Conservation (phyloP, 1,140 invertebrate species). For the Argopecten irradians region DNA sequence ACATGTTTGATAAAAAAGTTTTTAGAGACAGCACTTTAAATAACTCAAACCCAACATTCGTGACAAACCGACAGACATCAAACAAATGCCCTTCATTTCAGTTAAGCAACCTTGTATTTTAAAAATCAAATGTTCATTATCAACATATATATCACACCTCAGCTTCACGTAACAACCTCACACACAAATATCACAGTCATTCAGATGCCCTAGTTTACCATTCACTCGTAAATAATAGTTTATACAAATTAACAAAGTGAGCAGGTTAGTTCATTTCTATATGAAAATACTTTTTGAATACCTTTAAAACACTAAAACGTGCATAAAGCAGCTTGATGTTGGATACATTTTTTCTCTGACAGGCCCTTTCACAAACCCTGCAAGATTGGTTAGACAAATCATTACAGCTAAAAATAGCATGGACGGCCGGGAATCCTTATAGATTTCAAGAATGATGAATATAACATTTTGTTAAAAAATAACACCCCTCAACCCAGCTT, state of each 20-base stretch:
- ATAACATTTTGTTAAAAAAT: not conserved
- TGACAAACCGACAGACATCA: not conserved
- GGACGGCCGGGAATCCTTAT: not conserved
- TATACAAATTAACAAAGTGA: not conserved
- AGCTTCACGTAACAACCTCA: not conserved
- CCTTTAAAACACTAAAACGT: not conserved
- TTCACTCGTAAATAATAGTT: not conserved
- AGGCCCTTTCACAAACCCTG: not conserved
- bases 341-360: too few species aligned
- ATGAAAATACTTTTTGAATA: not conserved
- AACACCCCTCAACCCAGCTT: not conserved
- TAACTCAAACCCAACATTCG: too few species aligned
- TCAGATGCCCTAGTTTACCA: not conserved
- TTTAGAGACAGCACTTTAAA: too few species aligned
- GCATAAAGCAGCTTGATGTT: too few species aligned
- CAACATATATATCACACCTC: not conserved
- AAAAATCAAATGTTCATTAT: not conserved
- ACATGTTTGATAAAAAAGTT: too few species aligned
- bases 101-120: not conserved
- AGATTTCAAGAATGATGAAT: not conserved
- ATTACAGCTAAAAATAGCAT: not conserved
- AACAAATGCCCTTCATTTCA: not conserved
- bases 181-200: slow-evolving; percentile 5
- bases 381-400: not conserved
- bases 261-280: not conserved